A percentile compares a stretch with the other conserved stretches of the same genome.
Conservation (phyloP, 2,888 invertebrate species). For the Pollenia griseotomentosa region DNA sequence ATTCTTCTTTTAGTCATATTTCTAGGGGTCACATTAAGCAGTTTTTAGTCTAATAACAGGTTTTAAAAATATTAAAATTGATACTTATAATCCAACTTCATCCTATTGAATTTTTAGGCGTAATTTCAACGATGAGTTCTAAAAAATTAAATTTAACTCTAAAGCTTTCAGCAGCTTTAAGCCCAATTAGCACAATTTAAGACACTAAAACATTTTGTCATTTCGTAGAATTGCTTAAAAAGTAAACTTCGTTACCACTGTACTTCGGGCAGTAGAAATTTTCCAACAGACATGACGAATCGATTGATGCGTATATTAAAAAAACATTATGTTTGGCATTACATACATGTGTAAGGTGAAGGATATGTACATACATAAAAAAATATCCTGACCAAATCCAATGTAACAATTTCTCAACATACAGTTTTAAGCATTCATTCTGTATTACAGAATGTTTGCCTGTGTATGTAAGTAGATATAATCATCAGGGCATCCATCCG, state of each 20-base stretch:
- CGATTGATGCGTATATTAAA: slow-evolving; percentile 31
- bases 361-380: slow-evolving; percentile 38
- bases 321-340: slow-evolving; percentile 1
- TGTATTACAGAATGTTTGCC: not conserved
- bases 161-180: too few relatives aligned
- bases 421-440: not conserved
- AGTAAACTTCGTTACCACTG: not conserved
- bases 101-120: too few relatives aligned
- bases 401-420: not conserved
- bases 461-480: slow-evolving; percentile 16
- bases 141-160: too few relatives aligned
- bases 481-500: slow-evolving; percentile 37
- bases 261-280: not conserved
- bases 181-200: too few relatives aligned
- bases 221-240: too few relatives aligned
- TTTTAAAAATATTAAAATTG: too few relatives aligned
- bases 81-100: too few relatives aligned
- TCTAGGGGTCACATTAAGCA: too few relatives aligned
- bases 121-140: too few relatives aligned
- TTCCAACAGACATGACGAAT: slow-evolving; percentile 9
- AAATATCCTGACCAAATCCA: slow-evolving; percentile 24
- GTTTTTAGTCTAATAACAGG: too few relatives aligned
- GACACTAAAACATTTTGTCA: too few relatives aligned
- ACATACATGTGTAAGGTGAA: slow-evolving; percentile 21
- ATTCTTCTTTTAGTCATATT: too few relatives aligned